Evolutionary conservation across 2,797 vertebrate species (phyloP).

Genomic region (Florisuga fusca): DNA sequence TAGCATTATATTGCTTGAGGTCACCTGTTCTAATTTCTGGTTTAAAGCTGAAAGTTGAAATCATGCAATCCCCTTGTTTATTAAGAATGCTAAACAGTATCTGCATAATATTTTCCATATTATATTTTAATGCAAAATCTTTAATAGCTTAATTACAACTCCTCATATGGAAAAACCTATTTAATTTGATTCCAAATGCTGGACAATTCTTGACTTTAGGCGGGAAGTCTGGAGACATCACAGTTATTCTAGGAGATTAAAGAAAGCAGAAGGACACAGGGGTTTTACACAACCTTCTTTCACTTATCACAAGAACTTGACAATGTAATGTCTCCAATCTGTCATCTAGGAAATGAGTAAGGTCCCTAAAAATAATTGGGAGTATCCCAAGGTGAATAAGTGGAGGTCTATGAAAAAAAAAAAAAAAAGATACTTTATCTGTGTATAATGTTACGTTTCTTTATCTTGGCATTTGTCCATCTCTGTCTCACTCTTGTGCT

Average conservation of each 20-base stretch:
- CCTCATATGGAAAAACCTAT: background rate
- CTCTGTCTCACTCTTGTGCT: background rate
- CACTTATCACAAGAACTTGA: slow-evolving; percentile 17
- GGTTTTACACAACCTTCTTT: slow-evolving; percentile 49
- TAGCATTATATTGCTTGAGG: background rate
- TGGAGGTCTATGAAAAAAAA: background rate
- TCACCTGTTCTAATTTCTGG: background rate
- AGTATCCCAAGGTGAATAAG: slow-evolving; percentile 67
- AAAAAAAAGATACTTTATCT: slow-evolving; percentile 11
- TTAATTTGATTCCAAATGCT: background rate
- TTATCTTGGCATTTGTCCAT: slow-evolving; percentile 63
- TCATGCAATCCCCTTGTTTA: background rate
- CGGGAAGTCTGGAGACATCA: background rate
- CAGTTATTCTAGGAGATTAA: background rate
- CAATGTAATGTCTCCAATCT: slow-evolving; percentile 47
- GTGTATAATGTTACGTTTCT: slow-evolving; percentile 5
- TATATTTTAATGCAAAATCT: background rate
- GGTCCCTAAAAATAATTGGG: slow-evolving; percentile 67
- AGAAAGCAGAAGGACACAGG: background rate
- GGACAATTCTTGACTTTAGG: background rate
- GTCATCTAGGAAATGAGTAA: slow-evolving; percentile 71
- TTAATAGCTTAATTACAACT: background rate
- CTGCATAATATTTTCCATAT: background rate
- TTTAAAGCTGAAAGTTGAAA: slow-evolving; percentile 7
- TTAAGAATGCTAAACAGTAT: background rate